Conservation (phyloP, 2,113 vertebrate genomes). For the Myiopsitta monachus region DNA sequence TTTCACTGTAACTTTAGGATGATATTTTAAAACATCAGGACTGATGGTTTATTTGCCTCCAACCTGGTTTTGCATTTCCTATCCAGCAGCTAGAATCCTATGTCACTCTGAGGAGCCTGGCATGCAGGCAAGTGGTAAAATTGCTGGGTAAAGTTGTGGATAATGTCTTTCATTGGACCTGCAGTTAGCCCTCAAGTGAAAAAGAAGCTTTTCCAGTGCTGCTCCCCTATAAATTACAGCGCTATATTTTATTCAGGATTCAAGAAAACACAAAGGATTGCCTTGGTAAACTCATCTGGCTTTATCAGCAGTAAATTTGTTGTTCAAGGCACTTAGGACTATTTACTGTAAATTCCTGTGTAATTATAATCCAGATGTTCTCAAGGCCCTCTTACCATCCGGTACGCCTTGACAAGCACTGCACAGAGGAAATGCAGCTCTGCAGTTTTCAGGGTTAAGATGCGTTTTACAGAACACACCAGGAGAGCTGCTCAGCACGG, state of each 20-base stretch:
- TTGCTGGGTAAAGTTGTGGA: neutral
- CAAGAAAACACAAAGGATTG: neutral
- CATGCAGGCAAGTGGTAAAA: rapidly evolving
- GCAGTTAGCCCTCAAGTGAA: neutral
- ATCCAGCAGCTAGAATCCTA: neutral
- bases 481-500: rapidly evolving
- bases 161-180: neutral
- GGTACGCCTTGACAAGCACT: neutral
- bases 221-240: neutral
- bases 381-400: neutral
- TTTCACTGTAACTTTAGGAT: neutral
- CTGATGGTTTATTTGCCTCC: neutral
- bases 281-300: neutral
- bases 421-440: neutral
- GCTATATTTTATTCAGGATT: neutral
- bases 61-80: neutral
- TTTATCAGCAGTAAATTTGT: constrained; percentile 38
- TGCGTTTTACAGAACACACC: neutral
- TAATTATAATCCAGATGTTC: constrained; percentile 12
- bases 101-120: rapidly evolving
- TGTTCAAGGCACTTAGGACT: constrained; percentile 18
- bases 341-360: constrained; percentile 19
- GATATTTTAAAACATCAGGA: neutral
- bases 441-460: neutral
- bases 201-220: neutral